Evolutionary conservation across 2,888 invertebrate species (phyloP).

Genomic region (Globia sparganii): DNA sequence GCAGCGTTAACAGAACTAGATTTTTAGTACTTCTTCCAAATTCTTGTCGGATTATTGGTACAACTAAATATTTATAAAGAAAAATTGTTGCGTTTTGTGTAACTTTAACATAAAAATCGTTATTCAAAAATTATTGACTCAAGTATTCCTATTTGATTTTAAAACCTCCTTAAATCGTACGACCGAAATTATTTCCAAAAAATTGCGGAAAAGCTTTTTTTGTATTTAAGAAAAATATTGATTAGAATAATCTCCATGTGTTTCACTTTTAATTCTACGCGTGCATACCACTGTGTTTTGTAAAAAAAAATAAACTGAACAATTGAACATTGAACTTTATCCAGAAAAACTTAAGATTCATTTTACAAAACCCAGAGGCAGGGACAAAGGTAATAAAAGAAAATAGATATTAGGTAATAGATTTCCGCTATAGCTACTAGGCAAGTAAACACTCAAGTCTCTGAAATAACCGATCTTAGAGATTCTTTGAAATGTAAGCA

Average conservation of each 20-base stretch:
- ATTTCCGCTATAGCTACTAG: slow-evolving; percentile 90
- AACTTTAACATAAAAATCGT: not conserved
- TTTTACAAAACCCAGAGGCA: slow-evolving; percentile 84
- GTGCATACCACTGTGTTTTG: slow-evolving; percentile 86
- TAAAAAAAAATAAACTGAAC: slow-evolving; percentile 65
- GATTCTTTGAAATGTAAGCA: slow-evolving; percentile 85
- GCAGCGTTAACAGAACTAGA: not conserved
- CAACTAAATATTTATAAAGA: not conserved
- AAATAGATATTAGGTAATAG: slow-evolving; percentile 80
- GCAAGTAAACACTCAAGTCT: slow-evolving; percentile 87
- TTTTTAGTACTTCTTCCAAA: not conserved
- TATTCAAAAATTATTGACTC: not conserved
- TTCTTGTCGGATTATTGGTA: not conserved
- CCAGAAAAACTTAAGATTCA: slow-evolving; percentile 15
- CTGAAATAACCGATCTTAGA: slow-evolving; percentile 74
- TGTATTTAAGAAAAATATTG: slow-evolving; percentile 32
- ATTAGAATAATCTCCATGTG: slow-evolving; percentile 77
- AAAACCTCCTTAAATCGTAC: not conserved
- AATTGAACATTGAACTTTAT: slow-evolving; percentile 7
- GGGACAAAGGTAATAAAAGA: slow-evolving; percentile 83
- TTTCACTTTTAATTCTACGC: slow-evolving; percentile 83
- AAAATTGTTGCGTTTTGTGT: not conserved
- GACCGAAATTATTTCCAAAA: slow-evolving; percentile 18
- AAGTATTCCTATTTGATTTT: not conserved
- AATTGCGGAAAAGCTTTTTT: slow-evolving; percentile 55